Percentiles rank a stretch among this genome's conserved stretches.
Evolutionary conservation across 2,888 invertebrate genomes (phyloP).

Genomic region (Apotomis turbidana): DNA sequence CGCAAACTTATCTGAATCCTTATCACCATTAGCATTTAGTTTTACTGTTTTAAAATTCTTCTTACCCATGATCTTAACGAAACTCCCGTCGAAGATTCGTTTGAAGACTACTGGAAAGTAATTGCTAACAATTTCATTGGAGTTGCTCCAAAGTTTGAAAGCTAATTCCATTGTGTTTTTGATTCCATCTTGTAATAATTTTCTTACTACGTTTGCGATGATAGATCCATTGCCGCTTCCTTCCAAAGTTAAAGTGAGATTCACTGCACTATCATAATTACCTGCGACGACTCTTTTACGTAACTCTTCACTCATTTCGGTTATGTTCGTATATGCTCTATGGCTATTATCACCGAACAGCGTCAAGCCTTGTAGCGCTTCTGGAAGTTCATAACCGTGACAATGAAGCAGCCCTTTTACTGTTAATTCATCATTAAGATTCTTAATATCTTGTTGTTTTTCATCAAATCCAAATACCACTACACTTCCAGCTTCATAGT

Average conservation of each 20-base stretch:
- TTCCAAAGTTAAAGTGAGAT: conserved; percentile 47
- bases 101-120: conserved; percentile 51
- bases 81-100: conserved; percentile 47
- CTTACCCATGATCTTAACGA: conserved; percentile 50
- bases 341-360: conserved; percentile 48
- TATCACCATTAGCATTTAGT: conserved; percentile 45
- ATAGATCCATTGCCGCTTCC: conserved; percentile 39
- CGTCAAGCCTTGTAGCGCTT: conserved; percentile 47
- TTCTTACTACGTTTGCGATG: conserved; percentile 46
- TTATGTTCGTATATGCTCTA: conserved; percentile 51
- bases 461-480: conserved; percentile 53
- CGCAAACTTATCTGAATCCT: conserved; percentile 45
- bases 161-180: conserved; percentile 48
- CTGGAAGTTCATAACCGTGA: conserved; percentile 47
- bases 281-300: conserved; percentile 45
- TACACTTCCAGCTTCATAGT: conserved; percentile 51
- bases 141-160: conserved; percentile 51
- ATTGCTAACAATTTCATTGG: conserved; percentile 45
- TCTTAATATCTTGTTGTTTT: conserved; percentile 48
- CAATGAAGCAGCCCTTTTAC: conserved; percentile 48
- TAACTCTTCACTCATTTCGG: conserved; percentile 47
- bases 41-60: conserved; percentile 49
- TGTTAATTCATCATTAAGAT: conserved; percentile 49
- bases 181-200: conserved; percentile 46
- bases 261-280: conserved; percentile 49